These are phyloP conservation scores for Mesitornis unicolor DNA, from an alignment of 2,113 vertebrate species.

Conservation along the genomic window DNA sequence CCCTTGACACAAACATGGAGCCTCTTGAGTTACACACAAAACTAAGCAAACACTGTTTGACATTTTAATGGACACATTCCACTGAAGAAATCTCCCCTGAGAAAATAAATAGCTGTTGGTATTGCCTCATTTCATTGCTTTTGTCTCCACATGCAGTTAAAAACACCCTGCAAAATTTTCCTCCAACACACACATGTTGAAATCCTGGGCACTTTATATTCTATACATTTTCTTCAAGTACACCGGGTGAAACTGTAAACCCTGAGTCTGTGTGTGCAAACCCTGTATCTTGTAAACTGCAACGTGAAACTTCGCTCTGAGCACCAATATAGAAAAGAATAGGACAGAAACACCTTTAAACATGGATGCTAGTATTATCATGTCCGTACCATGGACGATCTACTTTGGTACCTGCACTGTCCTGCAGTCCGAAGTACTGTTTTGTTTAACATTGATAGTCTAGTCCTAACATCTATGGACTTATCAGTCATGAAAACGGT, in stretches of 20 bases:
- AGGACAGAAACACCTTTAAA: conserved; percentile 25
- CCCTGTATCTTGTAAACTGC: conserved; percentile 73
- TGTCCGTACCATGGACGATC: background rate
- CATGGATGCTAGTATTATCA: conserved; percentile 42
- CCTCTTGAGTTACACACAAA: conserved; percentile 22
- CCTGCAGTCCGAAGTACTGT: conserved; percentile 57
- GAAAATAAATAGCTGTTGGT: conserved; percentile 35
- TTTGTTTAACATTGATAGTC: background rate
- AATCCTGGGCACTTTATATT: conserved; percentile 48
- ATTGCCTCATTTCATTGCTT: conserved; percentile 34
- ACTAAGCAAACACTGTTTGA: conserved; percentile 45
- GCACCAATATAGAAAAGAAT: conserved; percentile 67
- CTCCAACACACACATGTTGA: conserved; percentile 50
- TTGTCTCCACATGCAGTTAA: conserved; percentile 20
- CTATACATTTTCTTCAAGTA: conserved; percentile 60
- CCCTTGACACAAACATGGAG: conserved; percentile 26
- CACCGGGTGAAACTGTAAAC: conserved; percentile 70
- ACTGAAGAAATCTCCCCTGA: conserved; percentile 54
- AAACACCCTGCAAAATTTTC: conserved; percentile 3
- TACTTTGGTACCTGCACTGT: conserved; percentile 55
- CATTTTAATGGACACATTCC: conserved; percentile 4
- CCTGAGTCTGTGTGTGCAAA: conserved; percentile 75
- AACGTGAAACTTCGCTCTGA: conserved; percentile 42
- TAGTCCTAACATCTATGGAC: background rate
- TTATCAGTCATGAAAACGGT: background rate